A percentile compares a stretch with the other conserved stretches of the same genome.
These are phyloP conservation scores for Halcyon badia DNA, from an alignment of 2,797 vertebrate species.

Conservation along the genomic window DNA sequence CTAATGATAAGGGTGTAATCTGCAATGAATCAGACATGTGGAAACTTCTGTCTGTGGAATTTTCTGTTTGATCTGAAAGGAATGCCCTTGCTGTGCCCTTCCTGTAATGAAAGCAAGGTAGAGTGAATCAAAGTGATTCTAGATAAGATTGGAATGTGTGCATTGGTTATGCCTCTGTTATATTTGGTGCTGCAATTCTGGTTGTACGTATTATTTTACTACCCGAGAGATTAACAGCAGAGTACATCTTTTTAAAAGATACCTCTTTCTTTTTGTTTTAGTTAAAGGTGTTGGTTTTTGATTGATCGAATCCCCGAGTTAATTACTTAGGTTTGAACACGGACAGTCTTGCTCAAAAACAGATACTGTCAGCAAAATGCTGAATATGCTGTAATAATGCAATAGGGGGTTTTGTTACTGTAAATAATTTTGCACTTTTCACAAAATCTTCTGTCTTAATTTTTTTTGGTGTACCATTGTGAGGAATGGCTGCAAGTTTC, in stretches of 20 bases:
- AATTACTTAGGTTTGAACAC: conserved; percentile 79
- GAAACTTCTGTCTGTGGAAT: conserved; percentile 72
- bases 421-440: not conserved
- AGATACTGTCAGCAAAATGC: conserved; percentile 79
- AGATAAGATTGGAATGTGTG: conserved; percentile 78
- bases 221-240: not conserved
- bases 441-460: conserved; percentile 58
- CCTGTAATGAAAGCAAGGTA: conserved; percentile 76
- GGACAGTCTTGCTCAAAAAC: conserved; percentile 76
- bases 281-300: conserved; percentile 44
- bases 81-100: conserved; percentile 77
- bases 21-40: conserved; percentile 68
- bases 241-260: not conserved
- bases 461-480: not conserved
- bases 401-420: conserved; percentile 22
- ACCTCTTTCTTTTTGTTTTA: not conserved
- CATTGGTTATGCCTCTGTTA: conserved; percentile 26
- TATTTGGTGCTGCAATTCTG: conserved; percentile 34
- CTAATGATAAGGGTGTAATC: conserved; percentile 62
- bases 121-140: conserved; percentile 62
- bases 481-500: not conserved
- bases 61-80: conserved; percentile 71
- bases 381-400: conserved; percentile 78
- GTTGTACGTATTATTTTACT: conserved; percentile 32
- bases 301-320: conserved; percentile 61